Evolutionary conservation across 2,888 invertebrate genomes (phyloP).

Genomic region (Andrena flavipes): DNA sequence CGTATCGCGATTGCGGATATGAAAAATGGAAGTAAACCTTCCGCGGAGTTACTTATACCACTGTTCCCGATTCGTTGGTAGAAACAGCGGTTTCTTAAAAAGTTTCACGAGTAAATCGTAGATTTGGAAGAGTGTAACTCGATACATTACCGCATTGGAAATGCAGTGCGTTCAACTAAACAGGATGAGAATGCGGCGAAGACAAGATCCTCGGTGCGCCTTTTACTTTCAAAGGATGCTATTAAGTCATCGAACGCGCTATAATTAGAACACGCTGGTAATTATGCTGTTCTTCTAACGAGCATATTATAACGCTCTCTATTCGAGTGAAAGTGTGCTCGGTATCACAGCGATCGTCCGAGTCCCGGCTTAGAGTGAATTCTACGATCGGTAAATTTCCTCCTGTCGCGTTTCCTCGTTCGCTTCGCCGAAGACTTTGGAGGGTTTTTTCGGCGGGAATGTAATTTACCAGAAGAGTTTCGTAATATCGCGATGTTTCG

Average conservation of each 20-base stretch:
- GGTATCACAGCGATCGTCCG: constrained; percentile 14
- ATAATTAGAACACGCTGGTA: constrained; percentile 45
- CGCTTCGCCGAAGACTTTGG: neutral
- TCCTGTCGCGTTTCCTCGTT: constrained; percentile 23
- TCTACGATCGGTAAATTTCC: constrained; percentile 5
- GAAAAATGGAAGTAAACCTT: neutral
- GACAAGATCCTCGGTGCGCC: neutral
- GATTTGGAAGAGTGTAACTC: neutral
- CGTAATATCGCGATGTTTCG: neutral
- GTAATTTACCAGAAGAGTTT: constrained; percentile 8
- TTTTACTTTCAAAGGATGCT: constrained; percentile 51
- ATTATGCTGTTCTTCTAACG: constrained; percentile 44
- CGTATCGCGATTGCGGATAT: neutral
- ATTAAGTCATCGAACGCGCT: constrained; percentile 22
- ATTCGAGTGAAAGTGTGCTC: constrained; percentile 48
- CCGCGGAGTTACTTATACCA: neutral
- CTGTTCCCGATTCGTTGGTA: neutral
- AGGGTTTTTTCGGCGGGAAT: neutral
- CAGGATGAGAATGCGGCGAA: neutral
- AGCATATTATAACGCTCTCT: constrained; percentile 50
- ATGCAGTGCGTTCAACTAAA: neutral
- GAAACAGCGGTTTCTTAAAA: neutral
- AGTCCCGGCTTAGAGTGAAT: neutral
- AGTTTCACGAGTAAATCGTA: neutral
- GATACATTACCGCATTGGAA: neutral